Evolutionary conservation across 2,888 invertebrate species (phyloP), one percentile per base, ranked within the genome.

Genomic region (Megaustenia siamemsis): DNA sequence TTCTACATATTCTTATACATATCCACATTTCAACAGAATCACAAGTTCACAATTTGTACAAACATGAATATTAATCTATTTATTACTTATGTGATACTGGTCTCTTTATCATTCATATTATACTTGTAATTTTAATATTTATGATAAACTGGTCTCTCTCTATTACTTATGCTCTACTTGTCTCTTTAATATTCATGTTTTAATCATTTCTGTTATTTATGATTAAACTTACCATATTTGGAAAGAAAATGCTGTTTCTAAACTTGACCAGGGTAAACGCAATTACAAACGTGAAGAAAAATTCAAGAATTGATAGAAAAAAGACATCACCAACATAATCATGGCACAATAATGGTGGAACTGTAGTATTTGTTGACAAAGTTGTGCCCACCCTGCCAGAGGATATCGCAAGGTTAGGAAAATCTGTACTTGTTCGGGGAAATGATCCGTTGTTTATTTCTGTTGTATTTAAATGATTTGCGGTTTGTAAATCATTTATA

Each of bases 181-280:
- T n/a, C n/a, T n/a, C n/a, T n/a, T n/a, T n/a, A n/a, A n/a, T n/a
- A n/a, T n/a, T n/a, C n/a, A n/a, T n/a, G n/a, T n/a, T n/a, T n/a
- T n/a, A n/a, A n/a, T n/a, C n/a, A n/a, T n/a, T n/a, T n/a, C n/a
- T n/a, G n/a, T n/a, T n/a, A 40, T 8, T 53, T 24, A 56, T 53
- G 35, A n/a, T 32, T 3, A 35, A 4, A 89, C 93, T 94, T 95
- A 97, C 98, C 95, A 97, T 97, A 0, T 98, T 96, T 77, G 98
- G 98, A 93, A 99, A 99, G 95, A 98, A 99, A 56, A 97, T 95
- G 5, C 98, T 97, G 90, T 97, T 97, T 94, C 98, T 98, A 94
- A 98, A 98, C 92, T 97, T 97, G 94, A 99, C 99, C 83, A 99
- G 95, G 85, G 96, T 95, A 73, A 97, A 96, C 56, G 99, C 98